Percentiles rank a stretch among this genome's conserved stretches.
These are phyloP conservation scores for Tetragonula carbonaria DNA, from an alignment of 2,888 invertebrate genomes.

Conservation along the genomic window DNA sequence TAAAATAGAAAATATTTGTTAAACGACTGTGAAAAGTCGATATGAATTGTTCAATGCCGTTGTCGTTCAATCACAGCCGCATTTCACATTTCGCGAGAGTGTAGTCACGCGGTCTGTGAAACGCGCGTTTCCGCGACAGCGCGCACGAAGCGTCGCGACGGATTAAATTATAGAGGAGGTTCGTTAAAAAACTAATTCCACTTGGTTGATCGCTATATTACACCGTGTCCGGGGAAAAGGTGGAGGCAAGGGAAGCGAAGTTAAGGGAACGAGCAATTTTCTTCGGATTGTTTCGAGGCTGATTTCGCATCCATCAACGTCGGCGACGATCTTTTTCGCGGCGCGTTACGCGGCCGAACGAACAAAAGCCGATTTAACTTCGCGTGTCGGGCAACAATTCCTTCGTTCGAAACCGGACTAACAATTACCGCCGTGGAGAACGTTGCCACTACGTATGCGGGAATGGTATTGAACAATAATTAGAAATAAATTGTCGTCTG, in stretches of 20 bases:
- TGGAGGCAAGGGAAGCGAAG: background rate
- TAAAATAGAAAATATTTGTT: background rate
- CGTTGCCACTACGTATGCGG: constrained; percentile 29
- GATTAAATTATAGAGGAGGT: constrained; percentile 10
- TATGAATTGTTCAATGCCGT: background rate
- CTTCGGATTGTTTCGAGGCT: constrained; percentile 49
- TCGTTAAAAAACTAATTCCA: constrained; percentile 41
- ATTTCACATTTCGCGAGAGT: background rate
- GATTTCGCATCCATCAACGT: constrained; percentile 70
- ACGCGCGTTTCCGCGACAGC: background rate
- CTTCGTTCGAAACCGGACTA: constrained; percentile 37
- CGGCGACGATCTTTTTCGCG: constrained; percentile 54
- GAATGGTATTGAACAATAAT: constrained; percentile 48
- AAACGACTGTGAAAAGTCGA: background rate
- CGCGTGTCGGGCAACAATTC: constrained; percentile 54
- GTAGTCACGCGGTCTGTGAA: constrained; percentile 1
- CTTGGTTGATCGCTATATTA: constrained; percentile 48
- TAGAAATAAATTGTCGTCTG: constrained; percentile 65
- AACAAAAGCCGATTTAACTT: constrained; percentile 27
- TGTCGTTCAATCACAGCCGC: background rate
- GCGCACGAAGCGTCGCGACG: constrained; percentile 3
- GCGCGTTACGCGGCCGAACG: constrained; percentile 21
- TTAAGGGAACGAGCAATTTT: constrained; percentile 50
- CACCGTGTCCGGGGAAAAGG: background rate
- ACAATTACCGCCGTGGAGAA: constrained; percentile 45